Evolutionary conservation across 30 jellyfish, hydroid and myxozoan genomes (phyloP).

Genomic region (Hydractinia symbiolongicarpus): DNA sequence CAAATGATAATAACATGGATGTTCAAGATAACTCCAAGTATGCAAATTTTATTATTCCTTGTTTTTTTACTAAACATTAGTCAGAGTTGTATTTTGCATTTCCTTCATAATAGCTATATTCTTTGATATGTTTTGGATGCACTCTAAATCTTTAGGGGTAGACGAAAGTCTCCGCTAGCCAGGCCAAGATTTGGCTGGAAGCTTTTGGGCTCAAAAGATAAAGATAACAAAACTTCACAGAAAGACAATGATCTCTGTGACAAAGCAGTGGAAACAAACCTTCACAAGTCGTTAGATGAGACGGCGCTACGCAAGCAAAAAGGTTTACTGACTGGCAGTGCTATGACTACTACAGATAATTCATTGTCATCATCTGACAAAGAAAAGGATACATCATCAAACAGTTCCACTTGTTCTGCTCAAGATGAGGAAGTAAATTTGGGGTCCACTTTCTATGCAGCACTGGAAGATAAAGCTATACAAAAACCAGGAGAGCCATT

Average conservation of each 20-base stretch:
- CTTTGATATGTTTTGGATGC: too few species aligned
- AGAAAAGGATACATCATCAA: neutral
- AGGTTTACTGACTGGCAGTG: neutral
- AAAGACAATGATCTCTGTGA: neutral
- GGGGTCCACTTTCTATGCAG: neutral
- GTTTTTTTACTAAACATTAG: too few species aligned
- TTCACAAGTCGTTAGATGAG: slow-evolving; percentile 3
- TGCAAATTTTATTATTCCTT: too few species aligned
- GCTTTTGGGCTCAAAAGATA: slow-evolving; percentile 19
- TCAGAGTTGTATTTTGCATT: too few species aligned
- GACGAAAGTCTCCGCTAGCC: slow-evolving; percentile 6
- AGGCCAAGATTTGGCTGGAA: slow-evolving; percentile 24
- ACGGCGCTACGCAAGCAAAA: neutral
- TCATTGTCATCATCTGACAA: neutral
- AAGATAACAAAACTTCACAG: neutral
- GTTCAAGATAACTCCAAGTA: too few species aligned
- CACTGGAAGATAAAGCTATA: neutral
- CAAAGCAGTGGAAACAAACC: neutral
- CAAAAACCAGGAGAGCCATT: neutral
- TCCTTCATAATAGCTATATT: neutral
- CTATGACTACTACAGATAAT: neutral
- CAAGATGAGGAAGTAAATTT: neutral
- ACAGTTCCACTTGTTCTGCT: neutral
- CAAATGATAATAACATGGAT: slow-evolving; percentile 31
- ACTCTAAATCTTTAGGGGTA: neutral